phyloP scores from a whole-genome alignment of 2,888 invertebrate genomes.

The Abrostola tripartita region DNA sequence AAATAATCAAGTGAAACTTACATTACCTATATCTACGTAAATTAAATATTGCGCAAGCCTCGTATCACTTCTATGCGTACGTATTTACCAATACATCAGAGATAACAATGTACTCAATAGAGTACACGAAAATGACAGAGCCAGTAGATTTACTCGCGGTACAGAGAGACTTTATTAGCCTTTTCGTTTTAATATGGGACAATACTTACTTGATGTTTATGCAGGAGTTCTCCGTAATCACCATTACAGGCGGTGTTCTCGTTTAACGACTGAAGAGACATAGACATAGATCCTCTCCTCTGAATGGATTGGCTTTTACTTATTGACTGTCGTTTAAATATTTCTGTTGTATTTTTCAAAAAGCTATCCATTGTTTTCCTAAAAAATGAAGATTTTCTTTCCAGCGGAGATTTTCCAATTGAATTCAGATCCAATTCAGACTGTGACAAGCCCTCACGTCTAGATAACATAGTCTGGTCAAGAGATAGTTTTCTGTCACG shows the following conservation, averaged over 20 bases:
- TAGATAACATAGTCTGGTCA: conserved; percentile 76
- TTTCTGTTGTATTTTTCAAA: conserved; percentile 81
- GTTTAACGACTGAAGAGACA: conserved; percentile 78
- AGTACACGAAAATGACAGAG: neutral
- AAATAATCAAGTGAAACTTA: too few species aligned
- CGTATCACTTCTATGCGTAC: neutral
- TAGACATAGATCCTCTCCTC: conserved; percentile 76
- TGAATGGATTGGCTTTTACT: conserved; percentile 63
- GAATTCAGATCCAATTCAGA: conserved; percentile 82
- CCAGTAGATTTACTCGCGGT: neutral
- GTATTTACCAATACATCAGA: neutral
- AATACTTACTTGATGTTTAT: conserved; percentile 58
- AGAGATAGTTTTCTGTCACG: conserved; percentile 79
- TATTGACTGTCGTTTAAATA: conserved; percentile 76
- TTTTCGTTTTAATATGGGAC: conserved; percentile 2
- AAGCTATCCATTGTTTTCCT: conserved; percentile 84
- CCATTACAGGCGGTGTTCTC: conserved; percentile 60
- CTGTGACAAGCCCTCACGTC: conserved; percentile 76
- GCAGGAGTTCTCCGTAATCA: conserved; percentile 49
- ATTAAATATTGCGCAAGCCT: neutral
- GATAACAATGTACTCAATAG: neutral
- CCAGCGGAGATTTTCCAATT: conserved; percentile 80
- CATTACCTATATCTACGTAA: too few species aligned
- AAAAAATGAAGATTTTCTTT: conserved; percentile 84
- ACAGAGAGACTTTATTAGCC: neutral